A percentile compares a stretch with the other conserved stretches of the same genome.
These are phyloP conservation scores for Azorinus chamasolen DNA, from an alignment of 2,888 invertebrate species.

Conservation along the genomic window DNA sequence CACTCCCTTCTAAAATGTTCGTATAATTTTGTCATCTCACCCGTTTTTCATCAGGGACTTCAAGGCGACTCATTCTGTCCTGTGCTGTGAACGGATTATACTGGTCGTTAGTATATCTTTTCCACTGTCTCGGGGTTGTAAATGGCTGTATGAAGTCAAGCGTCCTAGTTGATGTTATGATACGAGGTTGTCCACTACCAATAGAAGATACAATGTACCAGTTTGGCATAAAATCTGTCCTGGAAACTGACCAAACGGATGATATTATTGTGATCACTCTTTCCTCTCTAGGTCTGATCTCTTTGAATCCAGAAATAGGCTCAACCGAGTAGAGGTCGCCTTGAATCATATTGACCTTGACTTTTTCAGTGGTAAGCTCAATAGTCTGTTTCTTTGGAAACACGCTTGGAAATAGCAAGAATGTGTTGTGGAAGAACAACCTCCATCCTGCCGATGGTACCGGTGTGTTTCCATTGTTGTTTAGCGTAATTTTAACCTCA, in stretches of 20 bases:
- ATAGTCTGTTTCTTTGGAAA: conserved; percentile 59
- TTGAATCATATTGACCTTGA: conserved; percentile 63
- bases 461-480: conserved; percentile 42
- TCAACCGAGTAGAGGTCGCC: conserved; percentile 67
- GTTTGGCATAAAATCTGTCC: conserved; percentile 74
- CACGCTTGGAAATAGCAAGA: conserved; percentile 69
- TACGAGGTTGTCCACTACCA: conserved; percentile 52
- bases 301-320: conserved; percentile 62
- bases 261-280: conserved; percentile 48
- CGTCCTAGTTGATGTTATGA: conserved; percentile 63
- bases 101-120: conserved; percentile 64
- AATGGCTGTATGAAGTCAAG: conserved; percentile 70
- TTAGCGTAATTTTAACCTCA: conserved; percentile 38
- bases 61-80: conserved; percentile 39
- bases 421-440: conserved; percentile 77
- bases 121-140: conserved; percentile 71
- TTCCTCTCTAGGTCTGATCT: conserved; percentile 36
- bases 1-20: too few species aligned
- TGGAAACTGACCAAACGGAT: conserved; percentile 67
- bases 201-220: conserved; percentile 67
- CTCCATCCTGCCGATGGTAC: conserved; percentile 64
- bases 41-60: conserved; percentile 33
- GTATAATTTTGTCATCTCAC: too few species aligned
- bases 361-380: conserved; percentile 48
- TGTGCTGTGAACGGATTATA: conserved; percentile 75